Conservation (phyloP, 1,140 invertebrate species). For the Anagrus nilaparvatae region DNA sequence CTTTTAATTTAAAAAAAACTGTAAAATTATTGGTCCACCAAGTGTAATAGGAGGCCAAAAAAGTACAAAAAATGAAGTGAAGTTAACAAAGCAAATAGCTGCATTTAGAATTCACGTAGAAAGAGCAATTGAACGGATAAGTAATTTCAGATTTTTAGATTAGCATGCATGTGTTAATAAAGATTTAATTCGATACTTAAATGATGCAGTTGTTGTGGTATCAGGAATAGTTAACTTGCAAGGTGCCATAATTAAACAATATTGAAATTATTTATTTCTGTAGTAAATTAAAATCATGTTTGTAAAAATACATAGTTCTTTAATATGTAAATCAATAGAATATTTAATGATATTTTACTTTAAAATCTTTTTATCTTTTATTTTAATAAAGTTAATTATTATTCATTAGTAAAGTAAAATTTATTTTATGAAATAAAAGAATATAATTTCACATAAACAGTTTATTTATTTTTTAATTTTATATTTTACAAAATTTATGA, state of each 20-base stretch:
- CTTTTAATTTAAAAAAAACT: slow-evolving; percentile 16
- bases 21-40: slow-evolving; percentile 13
- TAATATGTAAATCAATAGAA: too few relatives aligned
- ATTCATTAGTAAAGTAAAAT: too few relatives aligned
- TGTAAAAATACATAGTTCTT: too few relatives aligned
- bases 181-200: slow-evolving; percentile 12
- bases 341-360: too few relatives aligned
- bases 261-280: too few relatives aligned
- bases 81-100: slow-evolving; percentile 25
- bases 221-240: slow-evolving; percentile 21
- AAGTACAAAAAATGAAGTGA: slow-evolving; percentile 19
- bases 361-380: too few relatives aligned
- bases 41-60: slow-evolving; percentile 11
- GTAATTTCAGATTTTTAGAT: slow-evolving; percentile 25
- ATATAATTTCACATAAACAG: too few relatives aligned
- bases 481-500: too few relatives aligned
- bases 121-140: slow-evolving; percentile 25
- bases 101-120: slow-evolving; percentile 31
- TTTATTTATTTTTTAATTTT: too few relatives aligned
- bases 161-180: slow-evolving; percentile 15
- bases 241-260: slow-evolving; percentile 14
- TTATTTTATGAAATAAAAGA: too few relatives aligned
- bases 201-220: slow-evolving; percentile 18
- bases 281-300: too few relatives aligned
- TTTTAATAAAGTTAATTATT: too few relatives aligned